Conservation (phyloP, 2,113 vertebrate species). For the Tonatia bakeri region DNA sequence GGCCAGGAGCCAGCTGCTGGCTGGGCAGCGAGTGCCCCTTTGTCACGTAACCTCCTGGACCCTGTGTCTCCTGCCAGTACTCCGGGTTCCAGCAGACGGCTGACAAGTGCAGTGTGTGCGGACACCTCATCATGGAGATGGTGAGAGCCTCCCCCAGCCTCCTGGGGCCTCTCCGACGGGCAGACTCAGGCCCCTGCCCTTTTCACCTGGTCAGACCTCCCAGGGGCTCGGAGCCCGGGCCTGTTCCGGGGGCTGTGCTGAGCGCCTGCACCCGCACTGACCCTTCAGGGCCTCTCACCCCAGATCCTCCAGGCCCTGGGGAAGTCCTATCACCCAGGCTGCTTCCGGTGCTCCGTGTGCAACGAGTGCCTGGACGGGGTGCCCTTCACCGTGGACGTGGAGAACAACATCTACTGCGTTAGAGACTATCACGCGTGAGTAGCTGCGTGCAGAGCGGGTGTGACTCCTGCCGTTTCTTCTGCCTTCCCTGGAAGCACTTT, state of each 20-base stretch:
- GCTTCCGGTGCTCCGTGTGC: conserved; percentile 97
- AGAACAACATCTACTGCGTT: conserved; percentile 99
- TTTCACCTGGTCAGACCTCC: background rate
- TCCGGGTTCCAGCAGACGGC: conserved; percentile 99
- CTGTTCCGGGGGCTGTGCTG: background rate
- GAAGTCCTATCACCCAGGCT: conserved; percentile 97
- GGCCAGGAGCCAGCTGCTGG: background rate
- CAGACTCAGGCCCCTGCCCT: background rate
- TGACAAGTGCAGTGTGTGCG: conserved; percentile 98
- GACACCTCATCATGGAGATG: conserved; percentile 99
- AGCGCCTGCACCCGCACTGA: conserved; percentile 24
- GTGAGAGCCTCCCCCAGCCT: conserved; percentile 81
- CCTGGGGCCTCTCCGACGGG: background rate
- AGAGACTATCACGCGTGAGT: conserved; percentile 98
- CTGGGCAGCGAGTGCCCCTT: background rate
- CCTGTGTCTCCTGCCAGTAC: conserved; percentile 84
- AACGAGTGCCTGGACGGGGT: conserved; percentile 97
- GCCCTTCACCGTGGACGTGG: conserved; percentile 96
- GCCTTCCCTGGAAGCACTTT: background rate
- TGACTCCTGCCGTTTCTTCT: fast-evolving
- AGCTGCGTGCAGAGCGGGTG: fast-evolving
- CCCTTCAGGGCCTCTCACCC: conserved; percentile 44
- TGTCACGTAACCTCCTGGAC: background rate
- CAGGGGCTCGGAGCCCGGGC: conserved; percentile 11
- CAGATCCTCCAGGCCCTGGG: conserved; percentile 98